These are phyloP conservation scores for Megalops cyprinoides DNA, from an alignment of 2,797 vertebrate genomes.

Conservation along the genomic window DNA sequence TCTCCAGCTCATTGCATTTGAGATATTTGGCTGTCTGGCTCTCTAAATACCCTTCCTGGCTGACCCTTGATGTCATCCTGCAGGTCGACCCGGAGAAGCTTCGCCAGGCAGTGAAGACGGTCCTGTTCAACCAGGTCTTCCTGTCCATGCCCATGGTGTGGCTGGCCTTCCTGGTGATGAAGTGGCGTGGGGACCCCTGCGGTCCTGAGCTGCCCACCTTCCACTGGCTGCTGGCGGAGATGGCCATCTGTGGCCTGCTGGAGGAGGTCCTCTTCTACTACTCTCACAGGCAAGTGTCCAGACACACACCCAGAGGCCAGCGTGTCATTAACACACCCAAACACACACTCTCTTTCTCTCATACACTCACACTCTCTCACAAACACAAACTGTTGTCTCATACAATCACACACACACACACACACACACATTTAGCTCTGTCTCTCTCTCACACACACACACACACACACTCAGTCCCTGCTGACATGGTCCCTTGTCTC, in stretches of 20 bases:
- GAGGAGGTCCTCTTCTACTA: conserved; percentile 94
- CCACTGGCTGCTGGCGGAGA: conserved; percentile 83
- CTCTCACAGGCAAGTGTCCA: conserved; percentile 80
- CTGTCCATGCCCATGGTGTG: conserved; percentile 81
- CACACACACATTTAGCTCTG: background rate
- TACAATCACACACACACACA: background rate
- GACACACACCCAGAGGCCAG: background rate
- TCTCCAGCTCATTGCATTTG: background rate
- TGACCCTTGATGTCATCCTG: background rate
- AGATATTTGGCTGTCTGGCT: background rate
- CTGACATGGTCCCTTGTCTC: background rate
- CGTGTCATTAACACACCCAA: background rate
- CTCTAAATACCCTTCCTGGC: too few relatives aligned
- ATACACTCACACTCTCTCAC: too few relatives aligned
- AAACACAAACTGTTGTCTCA: too few relatives aligned
- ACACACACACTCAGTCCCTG: background rate
- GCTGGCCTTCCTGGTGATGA: conserved; percentile 67
- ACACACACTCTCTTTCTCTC: background rate
- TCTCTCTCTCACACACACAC: too few relatives aligned
- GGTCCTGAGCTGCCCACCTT: conserved; percentile 85
- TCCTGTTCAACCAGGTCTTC: conserved; percentile 74
- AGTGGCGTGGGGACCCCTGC: conserved; percentile 75
- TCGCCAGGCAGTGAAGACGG: conserved; percentile 64
- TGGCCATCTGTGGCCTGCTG: conserved; percentile 71
- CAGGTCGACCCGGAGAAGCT: conserved; percentile 84